Evolutionary conservation across 2,113 vertebrate genomes (phyloP).

Genomic region (Greenwoodochromis staneri): DNA sequence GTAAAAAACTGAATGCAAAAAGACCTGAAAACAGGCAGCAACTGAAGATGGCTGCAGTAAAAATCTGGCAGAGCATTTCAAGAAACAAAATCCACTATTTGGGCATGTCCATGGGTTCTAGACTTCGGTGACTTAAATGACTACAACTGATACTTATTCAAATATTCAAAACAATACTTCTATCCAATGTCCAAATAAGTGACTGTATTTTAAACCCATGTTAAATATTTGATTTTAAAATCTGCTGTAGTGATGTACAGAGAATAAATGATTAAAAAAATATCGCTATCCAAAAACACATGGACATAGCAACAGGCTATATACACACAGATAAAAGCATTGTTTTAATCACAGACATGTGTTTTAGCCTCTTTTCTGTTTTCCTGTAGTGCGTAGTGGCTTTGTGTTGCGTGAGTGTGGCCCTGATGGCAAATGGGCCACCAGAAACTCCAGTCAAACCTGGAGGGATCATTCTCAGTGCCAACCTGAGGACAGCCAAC

Average conservation of each 20-base stretch:
- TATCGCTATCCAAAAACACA: background rate
- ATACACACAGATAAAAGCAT: background rate
- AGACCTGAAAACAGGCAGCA: background rate
- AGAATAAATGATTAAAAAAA: rapidly evolving
- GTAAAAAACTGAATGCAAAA: background rate
- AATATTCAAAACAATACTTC: background rate
- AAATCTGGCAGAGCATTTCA: background rate
- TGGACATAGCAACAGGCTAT: background rate
- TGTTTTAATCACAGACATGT: rapidly evolving
- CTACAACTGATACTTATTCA: background rate
- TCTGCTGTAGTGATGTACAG: background rate
- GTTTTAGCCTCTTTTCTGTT: background rate
- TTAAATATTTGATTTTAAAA: background rate
- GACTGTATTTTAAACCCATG: background rate
- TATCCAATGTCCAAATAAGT: background rate
- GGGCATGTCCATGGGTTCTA: background rate
- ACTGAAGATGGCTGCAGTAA: background rate
- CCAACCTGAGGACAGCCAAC: background rate
- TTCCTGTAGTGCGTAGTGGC: background rate
- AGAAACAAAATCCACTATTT: background rate
- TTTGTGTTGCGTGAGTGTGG: background rate
- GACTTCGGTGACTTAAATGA: background rate
- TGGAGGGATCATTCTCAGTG: background rate
- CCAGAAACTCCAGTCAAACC: background rate
- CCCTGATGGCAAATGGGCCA: background rate